Evolutionary conservation across 1,140 invertebrate genomes (phyloP).

Genomic region (Coptotermes formosanus): DNA sequence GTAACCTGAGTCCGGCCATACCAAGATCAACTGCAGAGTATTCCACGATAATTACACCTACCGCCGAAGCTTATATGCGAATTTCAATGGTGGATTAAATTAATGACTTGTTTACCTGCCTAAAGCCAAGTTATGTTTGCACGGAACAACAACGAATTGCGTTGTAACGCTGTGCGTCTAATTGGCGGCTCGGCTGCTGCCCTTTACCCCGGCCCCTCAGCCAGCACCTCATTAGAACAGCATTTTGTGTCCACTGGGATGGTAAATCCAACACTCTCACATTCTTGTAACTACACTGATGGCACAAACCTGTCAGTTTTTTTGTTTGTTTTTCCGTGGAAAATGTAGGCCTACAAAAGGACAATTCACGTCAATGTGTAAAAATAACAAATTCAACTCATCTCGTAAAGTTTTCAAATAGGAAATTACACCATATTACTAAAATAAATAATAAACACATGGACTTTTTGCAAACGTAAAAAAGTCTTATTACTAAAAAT

Average conservation of each 20-base stretch:
- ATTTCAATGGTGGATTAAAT: neutral
- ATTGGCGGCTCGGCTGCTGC: neutral
- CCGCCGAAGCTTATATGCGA: neutral
- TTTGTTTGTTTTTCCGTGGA: neutral
- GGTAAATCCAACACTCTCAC: neutral
- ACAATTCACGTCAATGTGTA: neutral
- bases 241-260: neutral
- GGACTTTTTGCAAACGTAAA: too few relatives aligned
- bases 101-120: neutral
- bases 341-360: neutral
- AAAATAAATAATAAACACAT: too few relatives aligned
- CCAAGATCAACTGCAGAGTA: neutral
- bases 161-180: neutral
- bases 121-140: neutral
- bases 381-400: neutral
- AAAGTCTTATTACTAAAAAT: too few relatives aligned
- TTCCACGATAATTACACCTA: neutral
- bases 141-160: neutral
- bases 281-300: neutral
- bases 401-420: neutral
- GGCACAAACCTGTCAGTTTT: neutral
- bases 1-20: neutral
- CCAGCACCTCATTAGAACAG: neutral
- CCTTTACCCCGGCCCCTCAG: neutral
- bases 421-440: neutral